These are phyloP conservation scores for Malurus leucopterus DNA, from an alignment of 2,797 vertebrate genomes.

Conservation along the genomic window DNA sequence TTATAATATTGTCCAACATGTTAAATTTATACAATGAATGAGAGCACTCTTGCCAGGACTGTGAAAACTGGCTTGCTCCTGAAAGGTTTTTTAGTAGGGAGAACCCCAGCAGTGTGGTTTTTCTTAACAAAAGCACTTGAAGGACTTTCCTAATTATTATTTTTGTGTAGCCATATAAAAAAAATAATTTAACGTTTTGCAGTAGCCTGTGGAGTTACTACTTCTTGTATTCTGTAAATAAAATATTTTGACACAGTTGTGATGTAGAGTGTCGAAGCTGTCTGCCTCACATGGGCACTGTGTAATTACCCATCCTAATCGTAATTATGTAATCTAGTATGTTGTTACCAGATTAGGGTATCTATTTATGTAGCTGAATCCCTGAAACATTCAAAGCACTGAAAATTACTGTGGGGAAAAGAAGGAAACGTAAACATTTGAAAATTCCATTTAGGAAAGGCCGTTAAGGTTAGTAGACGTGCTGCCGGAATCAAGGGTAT, in stretches of 20 bases:
- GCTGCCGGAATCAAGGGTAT: background rate
- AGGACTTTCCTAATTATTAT: constrained; percentile 7
- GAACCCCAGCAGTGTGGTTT: background rate
- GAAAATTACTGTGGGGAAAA: constrained; percentile 6
- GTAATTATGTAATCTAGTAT: constrained; percentile 49
- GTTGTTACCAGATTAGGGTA: constrained; percentile 47
- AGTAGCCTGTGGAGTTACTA: constrained; percentile 20
- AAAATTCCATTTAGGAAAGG: background rate
- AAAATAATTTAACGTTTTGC: background rate
- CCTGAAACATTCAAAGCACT: constrained; percentile 23
- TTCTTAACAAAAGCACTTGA: background rate
- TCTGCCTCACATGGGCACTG: constrained; percentile 36
- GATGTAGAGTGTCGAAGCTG: constrained; percentile 30
- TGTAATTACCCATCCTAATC: constrained; percentile 59
- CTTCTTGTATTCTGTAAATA: constrained; percentile 46
- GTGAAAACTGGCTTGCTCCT: background rate
- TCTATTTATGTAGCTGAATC: constrained; percentile 34
- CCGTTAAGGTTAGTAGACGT: background rate
- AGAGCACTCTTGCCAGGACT: background rate
- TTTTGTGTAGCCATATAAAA: background rate
- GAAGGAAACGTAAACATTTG: background rate
- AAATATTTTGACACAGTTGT: constrained; percentile 51
- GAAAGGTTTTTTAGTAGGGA: background rate
- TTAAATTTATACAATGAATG: background rate
- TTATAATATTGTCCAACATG: background rate